These are phyloP conservation scores for Chaetodon trifascialis DNA, from an alignment of 2,113 vertebrate species.

Conservation along the genomic window DNA sequence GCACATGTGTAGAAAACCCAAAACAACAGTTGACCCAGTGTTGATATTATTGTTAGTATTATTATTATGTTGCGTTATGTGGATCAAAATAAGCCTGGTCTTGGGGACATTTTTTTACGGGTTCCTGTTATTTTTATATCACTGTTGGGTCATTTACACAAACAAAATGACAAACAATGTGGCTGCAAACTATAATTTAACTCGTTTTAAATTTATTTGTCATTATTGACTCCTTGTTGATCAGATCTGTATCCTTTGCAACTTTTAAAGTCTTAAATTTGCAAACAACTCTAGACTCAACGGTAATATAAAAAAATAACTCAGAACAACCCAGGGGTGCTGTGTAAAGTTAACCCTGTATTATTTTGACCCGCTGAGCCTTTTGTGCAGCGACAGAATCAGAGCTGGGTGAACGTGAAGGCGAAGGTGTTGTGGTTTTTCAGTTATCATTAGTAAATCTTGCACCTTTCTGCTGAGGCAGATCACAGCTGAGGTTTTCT, in stretches of 20 bases:
- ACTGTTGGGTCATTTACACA: neutral
- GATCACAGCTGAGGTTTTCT: slow-evolving; percentile 58
- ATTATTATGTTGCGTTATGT: neutral
- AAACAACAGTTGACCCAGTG: neutral
- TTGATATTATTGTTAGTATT: neutral
- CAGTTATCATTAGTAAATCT: slow-evolving; percentile 72
- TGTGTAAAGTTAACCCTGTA: neutral
- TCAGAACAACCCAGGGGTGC: neutral
- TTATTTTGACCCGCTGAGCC: neutral
- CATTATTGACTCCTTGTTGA: neutral
- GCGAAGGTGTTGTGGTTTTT: slow-evolving; percentile 64
- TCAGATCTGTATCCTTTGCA: neutral
- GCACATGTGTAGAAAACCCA: too few species aligned
- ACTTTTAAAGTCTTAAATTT: neutral
- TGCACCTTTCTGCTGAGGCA: slow-evolving; percentile 68
- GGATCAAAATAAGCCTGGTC: neutral
- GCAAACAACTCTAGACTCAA: too few species aligned
- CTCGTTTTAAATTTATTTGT: neutral
- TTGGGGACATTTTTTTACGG: too few species aligned
- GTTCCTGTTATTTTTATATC: neutral
- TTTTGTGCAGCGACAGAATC: neutral
- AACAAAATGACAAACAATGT: neutral
- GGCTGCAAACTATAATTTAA: neutral
- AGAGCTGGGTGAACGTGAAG: slow-evolving; percentile 12
- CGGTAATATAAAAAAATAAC: too few species aligned